Base-by-base conservation (phyloP, 1,140 invertebrate genomes). In the Eupristina koningsbergeri region DNA sequence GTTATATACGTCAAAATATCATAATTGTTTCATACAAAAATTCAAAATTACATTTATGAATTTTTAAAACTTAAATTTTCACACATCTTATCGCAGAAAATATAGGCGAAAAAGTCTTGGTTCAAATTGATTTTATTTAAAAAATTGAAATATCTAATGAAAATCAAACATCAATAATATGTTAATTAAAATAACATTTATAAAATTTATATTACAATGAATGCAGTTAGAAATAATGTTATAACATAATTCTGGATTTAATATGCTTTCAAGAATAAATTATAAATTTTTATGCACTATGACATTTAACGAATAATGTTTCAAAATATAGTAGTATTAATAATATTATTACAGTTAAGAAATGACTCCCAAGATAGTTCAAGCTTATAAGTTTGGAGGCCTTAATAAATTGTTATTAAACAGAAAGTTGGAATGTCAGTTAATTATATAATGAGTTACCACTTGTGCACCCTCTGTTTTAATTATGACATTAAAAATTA, bases 371-470 rank as follows among this genome's bases (percentile, higher is more conserved):
- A 50, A 47, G 61, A 45, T 75, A 36, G 3, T 67, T 71, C 67
- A 63, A 41, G 80, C 74, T 15, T n/a, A 13, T 50, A 74, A 81
- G 34, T 73, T 81, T 31, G 67, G 26, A 34, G 87, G 87, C 87
- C 86, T 88, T 88, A 89, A 88, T 91, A 90, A 91, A 91, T 91
- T 91, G 90, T 90, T 91, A 90, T 90, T 90, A 90, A 91, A 89
- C 88, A 88, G 86, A 89, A 89, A 91, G 88, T 89, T 88, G 41
- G 86, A 89, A 89, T 86, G 89, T 89, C 87, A 88, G 88, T 90
- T 90, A 91, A 91, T 90, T 90, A 91, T 89, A 89, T 89, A 89
- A 89, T 88, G 89, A 91, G 88, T 91, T 91, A 89, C 88, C 89
- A 87, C 84, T 88, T 86, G 85, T 83, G 9, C 0, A 26, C 6